Evolutionary conservation across 1,140 invertebrate genomes (phyloP), one percentile per base, ranked within the genome.

Genomic region (Neodiprion fabricii): DNA sequence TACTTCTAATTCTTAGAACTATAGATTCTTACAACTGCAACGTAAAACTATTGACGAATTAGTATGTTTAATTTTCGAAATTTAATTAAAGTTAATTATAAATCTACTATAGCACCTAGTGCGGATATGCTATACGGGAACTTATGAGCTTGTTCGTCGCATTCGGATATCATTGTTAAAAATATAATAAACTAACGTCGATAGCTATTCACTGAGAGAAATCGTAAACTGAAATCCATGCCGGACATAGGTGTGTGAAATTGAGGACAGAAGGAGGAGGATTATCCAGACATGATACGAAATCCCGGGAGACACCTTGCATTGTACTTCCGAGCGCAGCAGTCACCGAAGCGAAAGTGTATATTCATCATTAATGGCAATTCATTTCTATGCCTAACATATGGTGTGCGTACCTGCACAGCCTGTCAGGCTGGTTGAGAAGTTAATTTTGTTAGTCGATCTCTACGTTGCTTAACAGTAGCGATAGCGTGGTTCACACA

Each of bases 181-280:
- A 61, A 61, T 61, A 14, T 9, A 61, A 61, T 12, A 14, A 61
- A 61, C 53, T 61, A 61, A 9, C 53, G 53, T 61, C n/a, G 53
- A 14, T 61, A 61, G 53, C n/a, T 14, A 61, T 17, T 1, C 8
- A 12, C 3, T 17, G 7, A 61, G 53, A 61, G 53, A 61, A 61
- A 61, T 61, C 53, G 53, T 12, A 61, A 14, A 61, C n/a, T 61
- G 53, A 61, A 61, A 61, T 61, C 53, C n/a, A 61, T 61, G 53
- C 53, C 53, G n/a, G n/a, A 61, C 53, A 17, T 40, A 40, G 28
- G 28, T 61, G 5, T 14, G 53, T 61, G 53, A 61, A 61, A 61
- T 61, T 61, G 53, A 61, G 53, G 53, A 61, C 53, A 61, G 11
- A 61, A 61, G n/a, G 53, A 61, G n/a, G 53, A 61, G 53, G n/a